phyloP scores from a whole-genome alignment of 2,797 vertebrate species.

The Odontamblyopus lacepedii region DNA sequence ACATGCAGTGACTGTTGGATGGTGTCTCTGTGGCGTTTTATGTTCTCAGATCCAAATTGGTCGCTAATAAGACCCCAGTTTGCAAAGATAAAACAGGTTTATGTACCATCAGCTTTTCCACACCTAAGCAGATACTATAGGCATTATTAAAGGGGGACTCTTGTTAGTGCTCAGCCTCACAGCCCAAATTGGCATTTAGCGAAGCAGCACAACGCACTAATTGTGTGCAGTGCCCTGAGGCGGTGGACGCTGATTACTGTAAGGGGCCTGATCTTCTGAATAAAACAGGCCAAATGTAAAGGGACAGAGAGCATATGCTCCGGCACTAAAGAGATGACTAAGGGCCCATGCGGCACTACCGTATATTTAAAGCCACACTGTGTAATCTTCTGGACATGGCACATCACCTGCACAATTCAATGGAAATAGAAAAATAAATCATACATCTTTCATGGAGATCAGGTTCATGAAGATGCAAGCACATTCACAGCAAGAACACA shows the following conservation, averaged over 20 bases:
- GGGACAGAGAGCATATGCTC: slow-evolving; percentile 21
- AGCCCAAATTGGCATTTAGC: slow-evolving; percentile 68
- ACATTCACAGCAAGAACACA: too few species aligned
- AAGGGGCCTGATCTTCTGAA: slow-evolving; percentile 36
- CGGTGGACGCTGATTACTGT: slow-evolving; percentile 52
- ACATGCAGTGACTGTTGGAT: slow-evolving; percentile 8
- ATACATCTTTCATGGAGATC: too few species aligned
- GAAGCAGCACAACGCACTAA: slow-evolving; percentile 65
- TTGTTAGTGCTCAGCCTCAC: slow-evolving; percentile 57
- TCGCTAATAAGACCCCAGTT: slow-evolving; percentile 25
- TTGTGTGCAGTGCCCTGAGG: slow-evolving; percentile 59
- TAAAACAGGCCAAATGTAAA: slow-evolving; percentile 30
- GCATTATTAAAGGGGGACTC: slow-evolving; percentile 51
- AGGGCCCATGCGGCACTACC: not conserved
- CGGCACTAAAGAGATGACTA: slow-evolving; percentile 26
- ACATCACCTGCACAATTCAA: too few species aligned
- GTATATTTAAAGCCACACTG: slow-evolving; percentile 3
- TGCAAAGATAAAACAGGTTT: slow-evolving; percentile 17
- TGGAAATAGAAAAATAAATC: too few species aligned
- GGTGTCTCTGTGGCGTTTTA: slow-evolving; percentile 13
- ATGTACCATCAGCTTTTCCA: slow-evolving; percentile 54
- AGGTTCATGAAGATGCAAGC: too few species aligned
- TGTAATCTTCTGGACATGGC: too few species aligned
- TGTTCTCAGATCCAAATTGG: slow-evolving; percentile 26
- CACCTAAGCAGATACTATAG: slow-evolving; percentile 48